A percentile compares a stretch with the other conserved stretches of the same genome.
Evolutionary conservation across 2,888 invertebrate genomes (phyloP).

Genomic region (Epistrophe grossulariae): DNA sequence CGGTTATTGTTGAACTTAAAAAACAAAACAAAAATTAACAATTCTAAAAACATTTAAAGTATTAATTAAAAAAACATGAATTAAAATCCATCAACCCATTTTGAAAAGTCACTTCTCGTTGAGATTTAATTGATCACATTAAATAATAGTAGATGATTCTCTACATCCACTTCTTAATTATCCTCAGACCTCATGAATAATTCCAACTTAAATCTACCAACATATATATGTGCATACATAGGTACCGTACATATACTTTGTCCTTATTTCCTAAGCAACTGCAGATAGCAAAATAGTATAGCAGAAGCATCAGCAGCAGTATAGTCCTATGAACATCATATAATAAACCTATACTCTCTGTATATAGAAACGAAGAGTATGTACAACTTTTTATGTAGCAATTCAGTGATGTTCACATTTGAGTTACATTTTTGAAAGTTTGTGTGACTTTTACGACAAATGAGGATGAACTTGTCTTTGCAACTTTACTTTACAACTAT

Average conservation of each 20-base stretch:
- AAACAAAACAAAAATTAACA: too few relatives aligned
- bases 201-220: not conserved
- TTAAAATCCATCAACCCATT: not conserved
- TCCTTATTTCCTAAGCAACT: conserved; percentile 1
- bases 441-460: conserved; percentile 43
- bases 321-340: conserved; percentile 3
- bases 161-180: conserved; percentile 21
- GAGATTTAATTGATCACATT: conserved; percentile 25
- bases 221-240: not conserved
- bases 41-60: not conserved
- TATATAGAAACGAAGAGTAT: too few relatives aligned
- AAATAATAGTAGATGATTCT: conserved; percentile 13
- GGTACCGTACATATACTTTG: not conserved
- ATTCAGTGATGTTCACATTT: conserved; percentile 20
- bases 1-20: too few relatives aligned
- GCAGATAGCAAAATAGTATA: not conserved
- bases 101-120: conserved; percentile 27
- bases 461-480: conserved; percentile 61
- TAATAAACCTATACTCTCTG: not conserved
- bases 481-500: conserved; percentile 28
- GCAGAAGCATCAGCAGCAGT: not conserved
- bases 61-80: not conserved
- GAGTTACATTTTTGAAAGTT: conserved; percentile 44
- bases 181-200: conserved; percentile 27
- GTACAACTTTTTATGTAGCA: not conserved